phyloP scores from a whole-genome alignment of 2,888 invertebrate genomes.

The Portevinia maculata region DNA sequence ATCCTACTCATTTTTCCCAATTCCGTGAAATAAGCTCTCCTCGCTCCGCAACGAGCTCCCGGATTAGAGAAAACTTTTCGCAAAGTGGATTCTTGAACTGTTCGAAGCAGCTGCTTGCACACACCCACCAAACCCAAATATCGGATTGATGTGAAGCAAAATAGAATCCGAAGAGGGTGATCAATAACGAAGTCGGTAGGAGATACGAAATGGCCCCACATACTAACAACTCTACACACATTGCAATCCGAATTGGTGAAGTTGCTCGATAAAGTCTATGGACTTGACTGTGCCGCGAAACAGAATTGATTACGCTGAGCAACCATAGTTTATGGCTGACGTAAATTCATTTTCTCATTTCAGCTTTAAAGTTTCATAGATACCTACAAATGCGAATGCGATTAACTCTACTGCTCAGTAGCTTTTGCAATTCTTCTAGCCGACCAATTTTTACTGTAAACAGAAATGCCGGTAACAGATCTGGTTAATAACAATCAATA shows the following conservation, averaged over 20 bases:
- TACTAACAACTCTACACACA: constrained; percentile 6
- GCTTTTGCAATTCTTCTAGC: not conserved
- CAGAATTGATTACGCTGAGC: constrained; percentile 50
- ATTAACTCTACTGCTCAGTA: not conserved
- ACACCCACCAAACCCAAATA: constrained; percentile 39
- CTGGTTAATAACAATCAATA: constrained; percentile 34
- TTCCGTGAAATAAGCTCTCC: constrained; percentile 14
- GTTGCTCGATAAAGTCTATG: constrained; percentile 29
- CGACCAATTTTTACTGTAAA: constrained; percentile 11
- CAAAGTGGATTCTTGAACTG: constrained; percentile 39
- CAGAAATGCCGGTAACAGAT: constrained; percentile 30
- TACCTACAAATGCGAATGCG: not conserved
- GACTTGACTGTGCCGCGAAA: constrained; percentile 28
- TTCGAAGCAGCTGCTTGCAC: constrained; percentile 54
- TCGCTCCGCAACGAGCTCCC: not conserved
- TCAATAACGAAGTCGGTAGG: constrained; percentile 67
- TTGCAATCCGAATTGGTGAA: constrained; percentile 13
- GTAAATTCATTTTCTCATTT: constrained; percentile 65
- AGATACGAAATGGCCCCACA: not conserved
- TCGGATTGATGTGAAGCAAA: constrained; percentile 65
- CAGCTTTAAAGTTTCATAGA: constrained; percentile 36
- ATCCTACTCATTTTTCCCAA: constrained; percentile 39
- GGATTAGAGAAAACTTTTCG: constrained; percentile 26
- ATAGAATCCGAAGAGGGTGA: constrained; percentile 65
- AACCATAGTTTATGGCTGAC: constrained; percentile 67